phyloP scores from a whole-genome alignment of 2,113 vertebrate species.

The Capreolus pygargus region DNA sequence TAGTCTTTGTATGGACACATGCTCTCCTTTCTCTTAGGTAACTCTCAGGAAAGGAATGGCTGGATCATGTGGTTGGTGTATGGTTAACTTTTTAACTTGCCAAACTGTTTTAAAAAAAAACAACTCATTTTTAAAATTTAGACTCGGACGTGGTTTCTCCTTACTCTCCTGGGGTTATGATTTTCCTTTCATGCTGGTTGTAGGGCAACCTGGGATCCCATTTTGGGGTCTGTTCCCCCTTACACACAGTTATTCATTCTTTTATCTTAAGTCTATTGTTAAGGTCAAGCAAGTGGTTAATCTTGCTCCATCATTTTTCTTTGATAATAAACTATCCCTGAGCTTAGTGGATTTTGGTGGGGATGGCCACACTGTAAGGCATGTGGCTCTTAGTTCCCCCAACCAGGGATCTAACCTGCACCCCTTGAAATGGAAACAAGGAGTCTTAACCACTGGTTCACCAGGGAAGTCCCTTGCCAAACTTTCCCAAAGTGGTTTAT shows the following conservation, averaged over 20 bases:
- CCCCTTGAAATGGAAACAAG: background rate
- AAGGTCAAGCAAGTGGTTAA: conserved; percentile 72
- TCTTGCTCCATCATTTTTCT: conserved; percentile 84
- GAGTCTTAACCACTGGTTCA: background rate
- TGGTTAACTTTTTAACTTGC: background rate
- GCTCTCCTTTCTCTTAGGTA: background rate
- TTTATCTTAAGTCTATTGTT: conserved; percentile 72
- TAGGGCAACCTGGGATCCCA: conserved; percentile 80
- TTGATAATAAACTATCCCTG: conserved; percentile 76
- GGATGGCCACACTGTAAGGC: background rate
- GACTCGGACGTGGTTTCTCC: background rate
- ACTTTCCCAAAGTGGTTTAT: background rate
- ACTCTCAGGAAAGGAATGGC: background rate
- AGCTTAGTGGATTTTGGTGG: background rate
- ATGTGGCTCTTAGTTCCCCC: background rate
- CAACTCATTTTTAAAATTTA: background rate
- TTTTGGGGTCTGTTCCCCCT: conserved; percentile 75
- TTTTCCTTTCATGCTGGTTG: conserved; percentile 71
- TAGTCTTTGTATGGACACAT: background rate
- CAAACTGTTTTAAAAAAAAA: background rate
- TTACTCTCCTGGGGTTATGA: background rate
- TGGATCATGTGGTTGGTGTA: background rate
- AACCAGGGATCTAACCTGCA: background rate
- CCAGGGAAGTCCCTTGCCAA: background rate
- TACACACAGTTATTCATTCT: conserved; percentile 70